Evolutionary conservation across 2,797 vertebrate genomes (phyloP), one percentile per base, ranked within the genome.

Genomic region (Apodemus agrarius): DNA sequence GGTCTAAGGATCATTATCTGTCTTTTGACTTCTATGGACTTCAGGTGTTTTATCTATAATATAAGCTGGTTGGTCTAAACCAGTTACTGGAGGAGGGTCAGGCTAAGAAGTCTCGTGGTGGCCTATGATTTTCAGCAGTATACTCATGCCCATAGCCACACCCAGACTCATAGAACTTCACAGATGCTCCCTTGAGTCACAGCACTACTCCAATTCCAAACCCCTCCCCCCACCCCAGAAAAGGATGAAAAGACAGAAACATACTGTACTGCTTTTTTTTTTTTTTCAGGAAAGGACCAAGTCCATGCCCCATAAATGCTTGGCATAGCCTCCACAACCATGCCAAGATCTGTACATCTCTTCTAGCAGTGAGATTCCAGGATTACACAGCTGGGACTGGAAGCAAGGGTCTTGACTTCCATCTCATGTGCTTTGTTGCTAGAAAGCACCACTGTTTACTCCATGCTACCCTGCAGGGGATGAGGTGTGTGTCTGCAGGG

Each of bases 401-500:
- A 91, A 82, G 37, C 86, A 91, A 87, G 59, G 6, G 12, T 54
- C 76, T 13, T 94, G 46, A 82, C 87, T 92, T 16, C 81, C 40
- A 65, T 61, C 67, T 59, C 7, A 0, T 13, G 12, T 76, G 72
- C 80, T 91, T 90, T 88, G 89, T 93, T 96, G 87, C 85, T 96
- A 12, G 21, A n/a, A 98, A 97, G 59, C 34, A 40, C 90, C 97
- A 26, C 82, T 97, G 72, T 94, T 97, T 91, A 94, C 31, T 96
- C 12, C 75, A 92, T 80, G 65, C 0, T 91, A 40, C 87, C 87
- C 86, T 57, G 13, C 40, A 79, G 34, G 65, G 19, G 6, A 82
- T n/a, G 43, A 92, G 46, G 52, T 57, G 3, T 37, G 1, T 78
- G 16, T 26, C 10, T 22, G 3, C 43, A 5, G 3, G 31, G 31